Conservation (phyloP, 2,797 vertebrate species). For the Rachycentron canadum region DNA sequence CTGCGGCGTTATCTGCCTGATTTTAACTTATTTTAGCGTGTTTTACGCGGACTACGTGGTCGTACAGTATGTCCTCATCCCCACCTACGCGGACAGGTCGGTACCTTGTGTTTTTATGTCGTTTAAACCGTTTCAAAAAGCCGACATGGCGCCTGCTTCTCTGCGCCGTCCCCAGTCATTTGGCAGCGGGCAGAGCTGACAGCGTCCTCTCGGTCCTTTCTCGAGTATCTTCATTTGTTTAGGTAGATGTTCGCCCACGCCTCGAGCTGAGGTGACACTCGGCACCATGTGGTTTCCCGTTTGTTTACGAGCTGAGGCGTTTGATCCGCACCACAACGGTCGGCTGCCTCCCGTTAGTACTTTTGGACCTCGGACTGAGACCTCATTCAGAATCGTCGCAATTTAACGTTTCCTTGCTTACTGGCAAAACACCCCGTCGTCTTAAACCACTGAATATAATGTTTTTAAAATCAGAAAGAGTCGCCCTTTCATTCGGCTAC, state of each 20-base stretch:
- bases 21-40: slow-evolving; percentile 88
- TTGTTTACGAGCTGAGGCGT: slow-evolving; percentile 36
- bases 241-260: accelerated
- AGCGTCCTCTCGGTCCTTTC: slow-evolving; percentile 6
- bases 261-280: background rate
- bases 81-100: slow-evolving; percentile 85
- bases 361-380: background rate
- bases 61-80: slow-evolving; percentile 85
- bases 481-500: background rate
- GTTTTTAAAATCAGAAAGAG: accelerated
- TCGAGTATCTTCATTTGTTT: accelerated
- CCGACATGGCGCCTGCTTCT: slow-evolving; percentile 31
- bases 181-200: slow-evolving; percentile 33
- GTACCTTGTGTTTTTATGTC: slow-evolving; percentile 13
- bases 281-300: background rate
- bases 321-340: background rate
- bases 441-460: too few relatives aligned
- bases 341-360: background rate
- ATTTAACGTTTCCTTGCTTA: background rate
- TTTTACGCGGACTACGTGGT: slow-evolving; percentile 90
- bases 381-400: background rate
- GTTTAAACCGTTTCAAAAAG: background rate
- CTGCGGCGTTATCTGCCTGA: slow-evolving; percentile 85
- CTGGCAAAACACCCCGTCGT: accelerated
- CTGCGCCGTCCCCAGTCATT: slow-evolving; percentile 57